These are phyloP conservation scores for Schizothorax lantsangensis DNA, from an alignment of 2,797 vertebrate genomes.

Conservation along the genomic window DNA sequence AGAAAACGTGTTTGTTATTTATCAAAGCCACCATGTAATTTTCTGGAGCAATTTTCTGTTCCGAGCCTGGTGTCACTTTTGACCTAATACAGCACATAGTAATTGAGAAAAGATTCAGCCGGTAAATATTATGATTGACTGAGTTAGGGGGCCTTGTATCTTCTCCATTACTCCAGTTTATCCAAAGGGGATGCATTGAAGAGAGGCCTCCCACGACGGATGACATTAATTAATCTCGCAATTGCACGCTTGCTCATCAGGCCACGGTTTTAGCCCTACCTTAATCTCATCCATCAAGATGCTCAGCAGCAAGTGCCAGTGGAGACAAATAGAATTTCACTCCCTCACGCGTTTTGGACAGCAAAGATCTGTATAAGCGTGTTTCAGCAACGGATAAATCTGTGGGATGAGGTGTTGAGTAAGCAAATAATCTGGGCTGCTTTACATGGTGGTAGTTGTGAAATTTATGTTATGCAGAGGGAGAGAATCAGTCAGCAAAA, in stretches of 20 bases:
- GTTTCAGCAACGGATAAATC: conserved; percentile 6
- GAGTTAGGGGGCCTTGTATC: neutral
- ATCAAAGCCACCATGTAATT: conserved; percentile 46
- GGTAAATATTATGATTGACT: conserved; percentile 38
- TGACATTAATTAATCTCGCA: conserved; percentile 36
- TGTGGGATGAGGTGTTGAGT: conserved; percentile 26
- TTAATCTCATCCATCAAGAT: conserved; percentile 31
- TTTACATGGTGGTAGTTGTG: neutral
- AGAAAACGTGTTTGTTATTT: conserved; percentile 50
- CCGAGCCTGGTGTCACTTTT: neutral
- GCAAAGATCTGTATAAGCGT: conserved; percentile 4
- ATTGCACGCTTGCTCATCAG: conserved; percentile 25
- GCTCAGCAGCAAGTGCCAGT: neutral
- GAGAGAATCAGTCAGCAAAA: neutral
- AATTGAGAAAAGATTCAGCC: conserved; percentile 22
- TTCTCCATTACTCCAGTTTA: conserved; percentile 24
- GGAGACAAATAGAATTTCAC: conserved; percentile 8
- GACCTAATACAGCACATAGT: conserved; percentile 19
- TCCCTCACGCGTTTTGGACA: neutral
- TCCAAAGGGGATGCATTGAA: conserved; percentile 20
- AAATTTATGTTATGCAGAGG: conserved; percentile 1
- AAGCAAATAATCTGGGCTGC: neutral
- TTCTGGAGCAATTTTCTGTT: conserved; percentile 31
- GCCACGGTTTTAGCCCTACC: conserved; percentile 7
- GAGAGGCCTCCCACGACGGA: neutral